Percentiles rank a stretch among this genome's conserved stretches.
These are phyloP conservation scores for Pyrochroa serraticornis DNA, from an alignment of 2,888 invertebrate species.

Conservation along the genomic window DNA sequence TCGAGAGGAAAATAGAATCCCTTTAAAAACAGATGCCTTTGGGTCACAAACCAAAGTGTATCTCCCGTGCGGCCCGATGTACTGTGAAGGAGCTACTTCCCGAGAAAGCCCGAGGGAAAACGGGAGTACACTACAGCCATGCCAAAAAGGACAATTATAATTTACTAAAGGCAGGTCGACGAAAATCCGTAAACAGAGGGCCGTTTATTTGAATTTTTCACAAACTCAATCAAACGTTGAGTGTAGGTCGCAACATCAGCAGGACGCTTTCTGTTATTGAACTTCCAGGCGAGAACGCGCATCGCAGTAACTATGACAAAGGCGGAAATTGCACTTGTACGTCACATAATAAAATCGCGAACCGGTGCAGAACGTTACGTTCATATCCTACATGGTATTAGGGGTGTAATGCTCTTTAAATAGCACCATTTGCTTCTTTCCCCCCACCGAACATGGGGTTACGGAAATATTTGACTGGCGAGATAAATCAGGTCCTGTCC, in stretches of 20 bases:
- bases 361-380: neutral
- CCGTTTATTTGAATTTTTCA: neutral
- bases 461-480: conserved; percentile 17
- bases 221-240: no score
- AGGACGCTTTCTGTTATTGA: no score
- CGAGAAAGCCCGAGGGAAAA: conserved; percentile 7
- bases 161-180: conserved; percentile 12
- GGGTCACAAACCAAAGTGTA: conserved; percentile 48
- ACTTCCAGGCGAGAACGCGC: no score
- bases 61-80: conserved; percentile 35
- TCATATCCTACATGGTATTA: conserved; percentile 1
- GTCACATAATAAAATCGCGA: neutral
- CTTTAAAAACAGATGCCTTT: conserved; percentile 53
- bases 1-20: conserved; percentile 49
- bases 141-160: conserved; percentile 32
- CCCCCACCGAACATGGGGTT: conserved; percentile 12
- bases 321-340: no score
- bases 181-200: no score
- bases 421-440: conserved; percentile 6
- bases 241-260: no score
- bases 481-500: conserved; percentile 23
- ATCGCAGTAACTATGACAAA: no score
- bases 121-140: conserved; percentile 4
- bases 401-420: conserved; percentile 16
- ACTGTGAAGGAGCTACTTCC: conserved; percentile 34